phyloP scores from a whole-genome alignment of 2,888 invertebrate species.

The Scaptomyza tumidula region DNA sequence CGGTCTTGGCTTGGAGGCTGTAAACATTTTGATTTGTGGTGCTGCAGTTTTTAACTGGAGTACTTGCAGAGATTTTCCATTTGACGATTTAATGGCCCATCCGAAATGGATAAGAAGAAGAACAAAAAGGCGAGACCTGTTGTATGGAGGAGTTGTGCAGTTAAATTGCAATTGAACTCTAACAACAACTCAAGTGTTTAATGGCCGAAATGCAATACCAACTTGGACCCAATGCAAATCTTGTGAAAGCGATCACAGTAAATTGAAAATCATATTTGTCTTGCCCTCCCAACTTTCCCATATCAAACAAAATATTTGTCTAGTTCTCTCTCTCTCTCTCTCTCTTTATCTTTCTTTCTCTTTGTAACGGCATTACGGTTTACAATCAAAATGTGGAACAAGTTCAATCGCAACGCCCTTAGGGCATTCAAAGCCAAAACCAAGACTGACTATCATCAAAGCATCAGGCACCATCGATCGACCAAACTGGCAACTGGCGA shows the following conservation, averaged over 20 bases:
- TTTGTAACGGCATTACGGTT: conserved; percentile 58
- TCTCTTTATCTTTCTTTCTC: not conserved
- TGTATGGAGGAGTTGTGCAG: conserved; percentile 13
- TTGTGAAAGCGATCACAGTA: conserved; percentile 73
- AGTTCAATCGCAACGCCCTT: conserved; percentile 80
- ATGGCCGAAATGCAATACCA: conserved; percentile 38
- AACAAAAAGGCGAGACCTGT: conserved; percentile 12
- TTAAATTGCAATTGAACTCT: conserved; percentile 72
- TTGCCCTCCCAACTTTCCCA: conserved; percentile 55
- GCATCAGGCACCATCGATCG: conserved; percentile 69
- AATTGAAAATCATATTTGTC: conserved; percentile 80
- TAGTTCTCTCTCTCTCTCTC: not conserved
- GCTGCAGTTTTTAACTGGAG: conserved; percentile 62
- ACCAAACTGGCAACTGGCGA: conserved; percentile 36
- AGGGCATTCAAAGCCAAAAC: conserved; percentile 42
- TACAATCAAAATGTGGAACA: conserved; percentile 82
- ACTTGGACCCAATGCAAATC: conserved; percentile 62
- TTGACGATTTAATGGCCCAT: conserved; percentile 67
- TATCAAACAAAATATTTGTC: conserved; percentile 9
- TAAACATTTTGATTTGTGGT: conserved; percentile 77
- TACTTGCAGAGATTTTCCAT: conserved; percentile 52
- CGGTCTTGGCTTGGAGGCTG: conserved; percentile 39
- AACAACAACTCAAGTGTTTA: conserved; percentile 67
- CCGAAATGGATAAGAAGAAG: conserved; percentile 42
- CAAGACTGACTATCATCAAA: conserved; percentile 69